Base-by-base conservation (phyloP, 2,888 invertebrate species). In the Danaus chrysippus region DNA sequence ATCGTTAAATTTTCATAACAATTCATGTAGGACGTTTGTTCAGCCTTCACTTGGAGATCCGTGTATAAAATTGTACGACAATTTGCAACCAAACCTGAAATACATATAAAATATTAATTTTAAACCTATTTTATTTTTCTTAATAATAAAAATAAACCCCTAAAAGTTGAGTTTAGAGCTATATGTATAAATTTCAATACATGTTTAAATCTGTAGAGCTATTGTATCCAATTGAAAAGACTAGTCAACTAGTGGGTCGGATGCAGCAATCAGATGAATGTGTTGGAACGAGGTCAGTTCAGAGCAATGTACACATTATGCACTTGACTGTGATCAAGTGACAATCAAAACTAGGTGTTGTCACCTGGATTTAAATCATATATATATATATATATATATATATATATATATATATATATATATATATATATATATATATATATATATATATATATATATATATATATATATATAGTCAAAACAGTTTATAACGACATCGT, bases 11-110 rank as follows among this genome's bases (percentile, higher is more conserved):
- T 78, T 58, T 74, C 71, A 64, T 83, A 84, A 60, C 87, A 88
- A 64, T 86, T 81, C 56, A 84, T 78, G n/a, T 85, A 70, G 10
- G 87, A 83, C 9, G 89, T 74, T 12, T 81, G 86, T 42, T 83
- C 86, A 67, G 77, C 83, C 74, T 92, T 92, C 11, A 94, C 87
- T 74, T 92, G 92, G 73, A 94, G 84, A 78, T 94, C 94, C 55
- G 94, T 93, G 70, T 93, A 91, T 42, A 94, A 77, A 62, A 93
- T 84, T 3, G 94, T 94, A 67, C 93, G 93, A 75, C 94, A 94
- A 55, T 92, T 91, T 15, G 93, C 92, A 11, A 93, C 92, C 56
- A 96, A 87, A 72, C 95, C 95, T 95, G 86, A 0, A 92, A 92
- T 65, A 34, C 23, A 34, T 34, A 64, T 72, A 78, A 70, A 13